These are phyloP conservation scores for Bathynomus jamesi DNA, from an alignment of 1,140 invertebrate genomes.

Conservation along the genomic window DNA sequence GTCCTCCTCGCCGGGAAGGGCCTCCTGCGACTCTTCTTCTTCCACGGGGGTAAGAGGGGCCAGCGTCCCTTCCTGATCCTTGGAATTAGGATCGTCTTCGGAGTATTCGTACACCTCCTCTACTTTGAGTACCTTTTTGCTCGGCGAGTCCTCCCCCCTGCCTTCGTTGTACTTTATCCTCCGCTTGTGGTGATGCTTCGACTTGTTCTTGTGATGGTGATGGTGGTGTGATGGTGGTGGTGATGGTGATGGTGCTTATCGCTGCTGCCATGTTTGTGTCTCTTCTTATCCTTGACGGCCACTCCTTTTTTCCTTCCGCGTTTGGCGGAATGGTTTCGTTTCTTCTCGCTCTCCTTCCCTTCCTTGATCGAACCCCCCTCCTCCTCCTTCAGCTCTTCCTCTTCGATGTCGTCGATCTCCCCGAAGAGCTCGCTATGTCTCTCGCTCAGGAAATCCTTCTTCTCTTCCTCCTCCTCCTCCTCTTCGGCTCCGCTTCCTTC, in stretches of 20 bases:
- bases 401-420: slow-evolving; percentile 34
- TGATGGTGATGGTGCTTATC: slow-evolving; percentile 38
- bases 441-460: slow-evolving; percentile 22
- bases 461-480: slow-evolving; percentile 18
- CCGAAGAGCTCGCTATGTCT: slow-evolving; percentile 33
- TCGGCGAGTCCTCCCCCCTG: slow-evolving; percentile 36
- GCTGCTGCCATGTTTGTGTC: slow-evolving; percentile 20
- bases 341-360: slow-evolving; percentile 8
- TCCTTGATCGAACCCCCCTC: background rate
- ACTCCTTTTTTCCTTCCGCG: background rate
- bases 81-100: slow-evolving; percentile 34
- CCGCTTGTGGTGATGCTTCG: slow-evolving; percentile 46
- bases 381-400: slow-evolving; percentile 20
- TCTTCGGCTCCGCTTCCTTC: slow-evolving; percentile 3
- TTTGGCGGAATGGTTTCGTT: slow-evolving; percentile 7
- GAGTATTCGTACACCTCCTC: slow-evolving; percentile 37
- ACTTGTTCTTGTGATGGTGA: slow-evolving; percentile 46
- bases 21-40: slow-evolving; percentile 38
- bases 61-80: background rate
- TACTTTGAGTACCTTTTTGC: slow-evolving; percentile 31
- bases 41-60: slow-evolving; percentile 14
- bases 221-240: slow-evolving; percentile 39
- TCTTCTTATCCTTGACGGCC: slow-evolving; percentile 30
- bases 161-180: slow-evolving; percentile 30
- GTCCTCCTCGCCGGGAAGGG: slow-evolving; percentile 42